phyloP scores from a whole-genome alignment of 2,113 vertebrate species.

The Hyla sarda region DNA sequence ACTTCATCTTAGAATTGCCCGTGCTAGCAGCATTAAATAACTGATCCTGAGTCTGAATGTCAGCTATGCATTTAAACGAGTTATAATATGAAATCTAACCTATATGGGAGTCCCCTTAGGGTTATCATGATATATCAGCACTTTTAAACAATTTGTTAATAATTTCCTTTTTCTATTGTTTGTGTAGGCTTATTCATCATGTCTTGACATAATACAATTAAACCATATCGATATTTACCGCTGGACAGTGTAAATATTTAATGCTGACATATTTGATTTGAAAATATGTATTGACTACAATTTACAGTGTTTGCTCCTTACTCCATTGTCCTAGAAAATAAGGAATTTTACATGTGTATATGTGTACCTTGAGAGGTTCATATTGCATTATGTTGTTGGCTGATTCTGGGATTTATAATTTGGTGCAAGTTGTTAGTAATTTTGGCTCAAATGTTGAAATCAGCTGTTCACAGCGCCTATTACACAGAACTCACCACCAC shows the following conservation, averaged over 20 bases:
- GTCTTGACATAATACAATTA: not conserved
- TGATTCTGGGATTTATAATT: not conserved
- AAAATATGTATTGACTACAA: not conserved
- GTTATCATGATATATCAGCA: not conserved
- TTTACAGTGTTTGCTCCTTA: not conserved
- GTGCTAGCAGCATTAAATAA: not conserved
- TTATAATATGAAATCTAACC: not conserved
- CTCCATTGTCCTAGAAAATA: not conserved
- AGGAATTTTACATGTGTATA: not conserved
- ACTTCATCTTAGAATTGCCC: not conserved
- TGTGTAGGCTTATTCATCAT: too few relatives aligned
- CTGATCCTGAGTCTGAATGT: not conserved
- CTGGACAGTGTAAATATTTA: not conserved
- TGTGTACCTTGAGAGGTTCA: not conserved
- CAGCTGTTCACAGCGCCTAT: too few relatives aligned
- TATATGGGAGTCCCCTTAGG: not conserved
- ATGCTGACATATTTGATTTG: not conserved
- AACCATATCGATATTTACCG: not conserved
- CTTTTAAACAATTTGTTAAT: not conserved
- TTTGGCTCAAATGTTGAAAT: too few relatives aligned
- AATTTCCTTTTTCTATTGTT: too few relatives aligned
- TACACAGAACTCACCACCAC: too few relatives aligned
- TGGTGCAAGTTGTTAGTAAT: too few relatives aligned
- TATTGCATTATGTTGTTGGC: not conserved
- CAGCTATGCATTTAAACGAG: not conserved